Conservation (phyloP, 2,113 vertebrate species). For the Perca schrenkii region DNA sequence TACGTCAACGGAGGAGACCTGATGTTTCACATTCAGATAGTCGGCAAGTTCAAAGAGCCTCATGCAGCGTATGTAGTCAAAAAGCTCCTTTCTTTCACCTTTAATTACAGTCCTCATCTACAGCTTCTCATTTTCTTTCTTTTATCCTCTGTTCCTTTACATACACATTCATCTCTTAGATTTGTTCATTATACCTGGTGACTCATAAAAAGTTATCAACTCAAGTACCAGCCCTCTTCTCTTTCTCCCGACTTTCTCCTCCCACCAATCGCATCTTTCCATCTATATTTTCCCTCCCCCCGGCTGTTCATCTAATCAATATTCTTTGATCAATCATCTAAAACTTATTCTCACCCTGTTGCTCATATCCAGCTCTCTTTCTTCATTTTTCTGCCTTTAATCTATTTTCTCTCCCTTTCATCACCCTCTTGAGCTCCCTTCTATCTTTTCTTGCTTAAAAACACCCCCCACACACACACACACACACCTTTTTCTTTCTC, state of each 20-base stretch:
- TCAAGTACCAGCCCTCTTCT: conserved; percentile 29
- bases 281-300: conserved; percentile 33
- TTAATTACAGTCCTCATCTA: conserved; percentile 51
- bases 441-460: conserved; percentile 31
- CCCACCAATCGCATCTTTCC: conserved; percentile 57
- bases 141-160: conserved; percentile 43
- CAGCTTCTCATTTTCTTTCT: conserved; percentile 46
- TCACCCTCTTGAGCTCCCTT: conserved; percentile 61
- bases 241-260: conserved; percentile 30
- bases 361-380: conserved; percentile 61
- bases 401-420: conserved; percentile 75
- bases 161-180: conserved; percentile 35
- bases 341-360: conserved; percentile 54
- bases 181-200: conserved; percentile 65
- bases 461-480: neutral
- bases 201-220: conserved; percentile 55
- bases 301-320: conserved; percentile 72
- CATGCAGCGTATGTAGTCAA: conserved; percentile 90
- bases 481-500: neutral
- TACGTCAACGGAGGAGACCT: conserved; percentile 94
- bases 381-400: conserved; percentile 61
- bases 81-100: conserved; percentile 40
- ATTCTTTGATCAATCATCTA: conserved; percentile 76
- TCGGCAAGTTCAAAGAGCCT: conserved; percentile 95
- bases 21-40: conserved; percentile 95